Evolutionary conservation across 2,797 vertebrate species (phyloP).

Genomic region (Oophaga sylvatica): DNA sequence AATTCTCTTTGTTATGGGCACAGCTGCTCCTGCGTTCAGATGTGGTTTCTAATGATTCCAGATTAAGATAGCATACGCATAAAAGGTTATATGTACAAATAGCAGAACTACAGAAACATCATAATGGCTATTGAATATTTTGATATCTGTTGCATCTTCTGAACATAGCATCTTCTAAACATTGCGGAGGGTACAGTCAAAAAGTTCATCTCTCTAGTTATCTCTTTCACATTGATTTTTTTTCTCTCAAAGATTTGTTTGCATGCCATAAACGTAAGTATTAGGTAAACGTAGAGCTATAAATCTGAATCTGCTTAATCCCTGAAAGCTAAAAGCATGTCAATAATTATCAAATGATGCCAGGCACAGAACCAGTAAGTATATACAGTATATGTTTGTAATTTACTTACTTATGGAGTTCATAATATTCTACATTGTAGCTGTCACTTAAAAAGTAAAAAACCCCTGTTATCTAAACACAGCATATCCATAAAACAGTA

Average conservation of each 20-base stretch:
- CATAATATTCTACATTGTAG: neutral
- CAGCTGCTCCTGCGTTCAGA: conserved; percentile 64
- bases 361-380: neutral
- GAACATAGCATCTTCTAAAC: neutral
- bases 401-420: neutral
- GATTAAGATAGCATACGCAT: conserved; percentile 47
- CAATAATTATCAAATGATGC: conserved; percentile 26
- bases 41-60: conserved; percentile 56
- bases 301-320: conserved; percentile 33
- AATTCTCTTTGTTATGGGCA: conserved; percentile 55
- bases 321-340: neutral
- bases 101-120: conserved; percentile 17
- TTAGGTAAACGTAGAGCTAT: conserved; percentile 38
- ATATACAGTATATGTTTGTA: neutral
- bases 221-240: conserved; percentile 51
- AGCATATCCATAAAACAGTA: neutral
- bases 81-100: conserved; percentile 50
- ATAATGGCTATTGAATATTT: conserved; percentile 49
- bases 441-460: neutral
- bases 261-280: conserved; percentile 25
- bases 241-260: neutral
- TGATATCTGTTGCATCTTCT: conserved; percentile 33
- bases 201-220: conserved; percentile 12
- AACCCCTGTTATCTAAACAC: neutral
- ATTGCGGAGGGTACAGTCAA: neutral